These are phyloP conservation scores for Drosophila jambulina DNA, from an alignment of 1,140 invertebrate genomes.

Conservation along the genomic window DNA sequence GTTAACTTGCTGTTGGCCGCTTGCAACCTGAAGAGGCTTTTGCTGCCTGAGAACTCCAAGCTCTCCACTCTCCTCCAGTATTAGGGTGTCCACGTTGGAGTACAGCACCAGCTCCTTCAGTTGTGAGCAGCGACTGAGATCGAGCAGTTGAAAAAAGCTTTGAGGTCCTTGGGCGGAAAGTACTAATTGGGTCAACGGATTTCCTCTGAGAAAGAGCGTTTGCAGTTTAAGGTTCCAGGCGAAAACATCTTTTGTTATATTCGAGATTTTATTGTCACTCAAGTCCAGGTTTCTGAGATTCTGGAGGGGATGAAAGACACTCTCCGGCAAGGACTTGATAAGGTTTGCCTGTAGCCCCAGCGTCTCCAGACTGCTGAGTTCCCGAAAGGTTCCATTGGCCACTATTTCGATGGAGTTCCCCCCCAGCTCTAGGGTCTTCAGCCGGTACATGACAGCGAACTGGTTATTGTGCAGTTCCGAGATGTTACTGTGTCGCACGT, in stretches of 20 bases:
- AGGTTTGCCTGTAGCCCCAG: neutral
- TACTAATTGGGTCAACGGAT: conserved; percentile 1
- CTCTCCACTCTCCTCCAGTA: conserved; percentile 6
- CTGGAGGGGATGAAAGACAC: conserved; percentile 2
- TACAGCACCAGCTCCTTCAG: neutral
- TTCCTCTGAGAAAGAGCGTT: neutral
- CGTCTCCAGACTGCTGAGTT: neutral
- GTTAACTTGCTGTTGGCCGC: conserved; percentile 4
- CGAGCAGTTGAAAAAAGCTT: neutral
- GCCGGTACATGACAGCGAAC: neutral
- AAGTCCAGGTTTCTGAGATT: conserved; percentile 7
- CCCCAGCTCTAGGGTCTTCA: conserved; percentile 4
- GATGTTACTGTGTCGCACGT: neutral
- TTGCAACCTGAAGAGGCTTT: neutral
- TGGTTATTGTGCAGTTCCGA: conserved; percentile 1
- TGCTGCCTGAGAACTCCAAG: neutral
- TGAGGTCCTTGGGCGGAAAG: neutral
- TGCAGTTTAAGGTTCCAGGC: neutral
- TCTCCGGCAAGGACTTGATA: neutral
- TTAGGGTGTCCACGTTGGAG: conserved; percentile 3
- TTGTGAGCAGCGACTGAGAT: conserved; percentile 1
- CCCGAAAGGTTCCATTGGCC: neutral
- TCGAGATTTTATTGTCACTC: conserved; percentile 6
- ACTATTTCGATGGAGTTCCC: neutral
- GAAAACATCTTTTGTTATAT: neutral